These are phyloP conservation scores for Mactra quadrangularis DNA, from an alignment of 1,140 invertebrate species.

Conservation along the genomic window DNA sequence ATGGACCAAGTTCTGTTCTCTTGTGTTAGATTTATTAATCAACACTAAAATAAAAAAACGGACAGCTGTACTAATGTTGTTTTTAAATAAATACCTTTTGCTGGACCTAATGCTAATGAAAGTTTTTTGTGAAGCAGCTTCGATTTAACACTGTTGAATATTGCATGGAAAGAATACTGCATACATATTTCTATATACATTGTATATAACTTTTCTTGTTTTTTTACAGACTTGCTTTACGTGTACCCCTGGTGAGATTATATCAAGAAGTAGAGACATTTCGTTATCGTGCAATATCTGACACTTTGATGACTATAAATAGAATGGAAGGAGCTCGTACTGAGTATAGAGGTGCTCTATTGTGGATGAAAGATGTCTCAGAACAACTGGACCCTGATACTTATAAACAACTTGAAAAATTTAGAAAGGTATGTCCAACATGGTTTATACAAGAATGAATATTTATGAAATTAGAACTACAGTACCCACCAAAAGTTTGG, in stretches of 20 bases:
- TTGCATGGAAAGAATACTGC: too few relatives aligned
- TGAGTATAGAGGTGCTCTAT: constrained; percentile 96
- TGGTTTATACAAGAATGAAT: background rate
- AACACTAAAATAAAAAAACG: too few relatives aligned
- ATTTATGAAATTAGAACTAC: background rate
- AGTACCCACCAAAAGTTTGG: too few relatives aligned
- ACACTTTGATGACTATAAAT: constrained; percentile 94
- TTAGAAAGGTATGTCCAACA: constrained; percentile 89
- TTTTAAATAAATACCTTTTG: too few relatives aligned
- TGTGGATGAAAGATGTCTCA: constrained; percentile 99
- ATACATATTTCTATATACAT: too few relatives aligned
- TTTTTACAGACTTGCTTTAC: constrained; percentile 89
- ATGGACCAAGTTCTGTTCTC: too few relatives aligned
- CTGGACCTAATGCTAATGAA: too few relatives aligned
- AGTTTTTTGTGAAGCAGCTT: too few relatives aligned
- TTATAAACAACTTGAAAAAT: constrained; percentile 97
- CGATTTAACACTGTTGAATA: too few relatives aligned
- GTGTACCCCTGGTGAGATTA: constrained; percentile 93
- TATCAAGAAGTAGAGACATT: constrained; percentile 99
- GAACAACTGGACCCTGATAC: constrained; percentile 98
- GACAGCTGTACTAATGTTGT: too few relatives aligned
- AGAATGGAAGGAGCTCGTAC: constrained; percentile 97
- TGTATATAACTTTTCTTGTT: too few relatives aligned
- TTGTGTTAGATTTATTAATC: too few relatives aligned
- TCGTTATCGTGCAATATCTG: constrained; percentile 95